Conservation (phyloP, 2,113 vertebrate species). For the Tonatia bakeri region DNA sequence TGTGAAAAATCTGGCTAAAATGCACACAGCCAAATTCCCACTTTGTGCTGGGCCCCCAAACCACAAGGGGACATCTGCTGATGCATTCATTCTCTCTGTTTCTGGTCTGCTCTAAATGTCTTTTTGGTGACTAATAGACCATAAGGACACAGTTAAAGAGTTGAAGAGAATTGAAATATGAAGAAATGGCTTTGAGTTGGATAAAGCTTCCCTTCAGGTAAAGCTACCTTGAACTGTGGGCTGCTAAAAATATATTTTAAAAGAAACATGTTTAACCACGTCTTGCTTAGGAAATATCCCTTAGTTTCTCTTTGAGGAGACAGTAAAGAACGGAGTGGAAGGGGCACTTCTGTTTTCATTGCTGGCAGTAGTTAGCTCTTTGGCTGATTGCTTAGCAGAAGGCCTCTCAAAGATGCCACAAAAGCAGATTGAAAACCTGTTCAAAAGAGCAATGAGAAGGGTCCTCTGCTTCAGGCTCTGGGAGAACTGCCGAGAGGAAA, state of each 20-base stretch:
- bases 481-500: background rate
- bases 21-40: background rate
- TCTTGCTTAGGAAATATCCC: constrained; percentile 13
- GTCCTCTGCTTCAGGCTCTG: background rate
- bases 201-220: background rate
- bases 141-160: background rate
- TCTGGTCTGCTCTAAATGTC: background rate
- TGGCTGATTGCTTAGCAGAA: background rate
- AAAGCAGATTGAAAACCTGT: background rate
- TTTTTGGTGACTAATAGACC: background rate
- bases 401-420: background rate
- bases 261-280: background rate
- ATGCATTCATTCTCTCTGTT: background rate
- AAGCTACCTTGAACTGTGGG: background rate
- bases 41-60: background rate
- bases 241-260: constrained; percentile 16
- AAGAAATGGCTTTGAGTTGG: constrained; percentile 13
- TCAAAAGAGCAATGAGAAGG: background rate
- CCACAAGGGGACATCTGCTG: background rate
- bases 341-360: background rate
- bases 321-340: background rate
- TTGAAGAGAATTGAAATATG: constrained; percentile 4
- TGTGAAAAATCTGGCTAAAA: background rate
- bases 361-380: background rate
- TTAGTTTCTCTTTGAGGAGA: constrained; percentile 12